Conservation (phyloP, 2,113 vertebrate species). For the Phaethon lepturus region DNA sequence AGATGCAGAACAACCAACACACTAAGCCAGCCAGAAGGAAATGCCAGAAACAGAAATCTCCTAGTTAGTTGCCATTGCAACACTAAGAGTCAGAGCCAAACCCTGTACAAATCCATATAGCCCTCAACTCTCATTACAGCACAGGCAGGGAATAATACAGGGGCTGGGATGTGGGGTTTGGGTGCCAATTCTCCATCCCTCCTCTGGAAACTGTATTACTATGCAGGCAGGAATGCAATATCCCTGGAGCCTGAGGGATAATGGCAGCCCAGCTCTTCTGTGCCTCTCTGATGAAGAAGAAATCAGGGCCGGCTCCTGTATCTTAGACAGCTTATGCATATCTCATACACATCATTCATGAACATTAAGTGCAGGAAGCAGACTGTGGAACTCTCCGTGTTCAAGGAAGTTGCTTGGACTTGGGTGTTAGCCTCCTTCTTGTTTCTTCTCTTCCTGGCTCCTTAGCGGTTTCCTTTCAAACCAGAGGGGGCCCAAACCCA, state of each 20-base stretch:
- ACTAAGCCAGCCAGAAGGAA: conserved; percentile 5
- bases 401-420: not conserved
- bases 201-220: not conserved
- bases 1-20: not conserved
- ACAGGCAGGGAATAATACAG: not conserved
- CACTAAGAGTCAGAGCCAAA: not conserved
- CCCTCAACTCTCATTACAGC: not conserved
- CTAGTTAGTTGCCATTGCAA: not conserved
- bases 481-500: not conserved
- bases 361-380: not conserved
- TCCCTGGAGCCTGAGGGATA: not conserved
- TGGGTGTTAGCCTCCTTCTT: not conserved
- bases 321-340: not conserved
- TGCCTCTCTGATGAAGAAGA: not conserved
- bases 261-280: not conserved
- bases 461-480: not conserved
- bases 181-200: not conserved
- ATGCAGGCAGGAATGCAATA: not conserved
- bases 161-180: not conserved
- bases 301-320: not conserved
- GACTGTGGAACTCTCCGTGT: fast-evolving
- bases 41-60: conserved; percentile 1
- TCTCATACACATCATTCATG: not conserved
- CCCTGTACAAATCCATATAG: not conserved
- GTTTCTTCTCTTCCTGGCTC: not conserved